A percentile compares a stretch with the other conserved stretches of the same genome.
These are phyloP conservation scores for Carassius auratus DNA, from an alignment of 2,113 vertebrate genomes.

Conservation along the genomic window DNA sequence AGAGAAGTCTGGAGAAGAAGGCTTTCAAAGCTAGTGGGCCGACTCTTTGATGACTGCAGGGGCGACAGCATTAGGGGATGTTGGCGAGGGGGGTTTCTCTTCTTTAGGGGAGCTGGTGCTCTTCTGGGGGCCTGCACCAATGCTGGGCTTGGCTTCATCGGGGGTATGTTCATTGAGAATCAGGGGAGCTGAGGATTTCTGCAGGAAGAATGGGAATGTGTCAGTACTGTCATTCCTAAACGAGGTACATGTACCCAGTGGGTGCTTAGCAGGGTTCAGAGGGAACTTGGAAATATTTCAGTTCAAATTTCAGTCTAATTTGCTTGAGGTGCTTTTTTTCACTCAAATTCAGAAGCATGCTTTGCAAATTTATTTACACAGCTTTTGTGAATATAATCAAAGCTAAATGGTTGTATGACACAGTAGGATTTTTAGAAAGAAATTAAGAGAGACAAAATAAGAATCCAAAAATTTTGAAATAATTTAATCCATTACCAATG, in stretches of 20 bases:
- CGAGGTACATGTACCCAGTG: background rate
- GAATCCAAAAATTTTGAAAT: no score
- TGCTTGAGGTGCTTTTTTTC: no score
- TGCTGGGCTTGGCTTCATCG: slow-evolving; percentile 71
- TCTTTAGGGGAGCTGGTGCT: slow-evolving; percentile 59
- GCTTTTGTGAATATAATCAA: no score
- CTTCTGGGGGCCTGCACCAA: slow-evolving; percentile 61
- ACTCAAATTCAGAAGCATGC: no score
- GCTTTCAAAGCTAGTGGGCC: slow-evolving; percentile 57
- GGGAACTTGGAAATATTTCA: background rate
- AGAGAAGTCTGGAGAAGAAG: background rate
- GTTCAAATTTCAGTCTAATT: background rate
- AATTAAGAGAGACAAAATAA: no score
- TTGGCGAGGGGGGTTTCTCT: slow-evolving; percentile 65
- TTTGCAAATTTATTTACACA: no score
- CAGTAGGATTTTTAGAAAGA: no score
- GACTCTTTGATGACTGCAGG: slow-evolving; percentile 67
- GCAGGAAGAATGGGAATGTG: slow-evolving; percentile 33
- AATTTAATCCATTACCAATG: no score
- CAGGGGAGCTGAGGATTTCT: slow-evolving; percentile 78
- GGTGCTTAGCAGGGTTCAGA: background rate
- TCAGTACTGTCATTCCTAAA: background rate
- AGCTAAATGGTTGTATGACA: no score
- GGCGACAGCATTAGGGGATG: slow-evolving; percentile 62
- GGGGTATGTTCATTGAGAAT: slow-evolving; percentile 78